Conservation (phyloP, 2,888 invertebrate genomes). For the Alloscopus bannaensis region DNA sequence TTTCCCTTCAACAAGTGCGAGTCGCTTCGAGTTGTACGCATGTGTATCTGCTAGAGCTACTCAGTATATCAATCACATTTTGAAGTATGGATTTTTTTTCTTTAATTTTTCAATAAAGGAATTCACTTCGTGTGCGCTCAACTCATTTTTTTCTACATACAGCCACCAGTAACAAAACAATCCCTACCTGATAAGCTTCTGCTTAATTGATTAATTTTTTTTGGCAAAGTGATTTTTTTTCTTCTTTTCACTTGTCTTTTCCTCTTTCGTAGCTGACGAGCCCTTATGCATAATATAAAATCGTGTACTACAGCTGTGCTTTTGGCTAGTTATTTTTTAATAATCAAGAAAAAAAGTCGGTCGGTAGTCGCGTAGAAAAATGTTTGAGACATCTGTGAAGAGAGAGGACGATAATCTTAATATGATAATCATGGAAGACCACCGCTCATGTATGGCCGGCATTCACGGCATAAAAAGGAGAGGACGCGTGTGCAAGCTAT, state of each 20-base stretch:
- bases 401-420: too few species aligned
- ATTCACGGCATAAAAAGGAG: too few species aligned
- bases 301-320: too few species aligned
- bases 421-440: too few species aligned
- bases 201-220: constrained; percentile 58
- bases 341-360: constrained; percentile 2
- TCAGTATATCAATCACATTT: constrained; percentile 68
- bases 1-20: constrained; percentile 48
- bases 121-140: constrained; percentile 49
- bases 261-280: too few species aligned
- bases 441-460: too few species aligned
- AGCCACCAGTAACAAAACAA: constrained; percentile 50
- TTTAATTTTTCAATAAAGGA: constrained; percentile 62
- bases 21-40: not conserved
- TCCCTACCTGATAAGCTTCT: constrained; percentile 42
- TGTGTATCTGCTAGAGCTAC: constrained; percentile 59
- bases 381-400: too few species aligned
- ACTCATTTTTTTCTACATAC: constrained; percentile 31
- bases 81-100: constrained; percentile 62
- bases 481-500: too few species aligned
- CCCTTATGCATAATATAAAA: too few species aligned
- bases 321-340: constrained; percentile 5
- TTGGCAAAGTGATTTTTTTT: constrained; percentile 52
- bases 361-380: too few species aligned
- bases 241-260: constrained; percentile 44